phyloP scores from a whole-genome alignment of 2,113 vertebrate species.

The Perognathus longimembris region DNA sequence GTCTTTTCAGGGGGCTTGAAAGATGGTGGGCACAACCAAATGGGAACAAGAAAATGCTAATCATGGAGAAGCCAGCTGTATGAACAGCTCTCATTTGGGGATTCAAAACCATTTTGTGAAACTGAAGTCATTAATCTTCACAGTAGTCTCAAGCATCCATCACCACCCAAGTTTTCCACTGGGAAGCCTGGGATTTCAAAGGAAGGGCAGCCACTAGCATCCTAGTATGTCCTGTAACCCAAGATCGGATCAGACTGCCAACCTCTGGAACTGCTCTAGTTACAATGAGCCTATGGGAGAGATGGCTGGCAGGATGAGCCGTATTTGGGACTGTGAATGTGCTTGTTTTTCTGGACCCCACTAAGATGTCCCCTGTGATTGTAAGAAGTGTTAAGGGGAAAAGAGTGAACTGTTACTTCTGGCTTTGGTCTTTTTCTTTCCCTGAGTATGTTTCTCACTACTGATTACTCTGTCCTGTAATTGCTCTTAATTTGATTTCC shows the following conservation, averaged over 20 bases:
- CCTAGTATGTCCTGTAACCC: not conserved
- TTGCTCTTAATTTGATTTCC: constrained; percentile 21
- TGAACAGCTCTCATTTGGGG: constrained; percentile 34
- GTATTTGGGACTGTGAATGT: not conserved
- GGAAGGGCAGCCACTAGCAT: not conserved
- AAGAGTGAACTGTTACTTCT: not conserved
- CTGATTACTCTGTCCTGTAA: not conserved
- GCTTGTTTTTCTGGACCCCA: not conserved
- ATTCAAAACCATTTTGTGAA: constrained; percentile 68
- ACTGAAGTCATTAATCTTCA: constrained; percentile 72
- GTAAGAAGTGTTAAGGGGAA: not conserved
- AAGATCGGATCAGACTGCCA: not conserved
- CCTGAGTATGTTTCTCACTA: not conserved
- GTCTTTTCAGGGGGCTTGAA: constrained; percentile 65
- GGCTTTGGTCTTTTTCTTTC: constrained; percentile 37
- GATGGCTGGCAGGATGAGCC: not conserved
- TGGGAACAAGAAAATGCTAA: constrained; percentile 61
- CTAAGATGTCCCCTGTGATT: not conserved
- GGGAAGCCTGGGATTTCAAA: constrained; percentile 62
- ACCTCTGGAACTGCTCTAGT: not conserved
- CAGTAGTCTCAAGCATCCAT: constrained; percentile 38
- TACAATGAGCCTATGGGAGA: not conserved
- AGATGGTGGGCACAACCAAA: constrained; percentile 48
- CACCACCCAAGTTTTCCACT: constrained; percentile 52
- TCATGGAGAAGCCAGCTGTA: constrained; percentile 27